Evolutionary conservation across 2,797 vertebrate genomes (phyloP), one percentile per base, ranked within the genome.

Genomic region (Eulemur rubriventer): DNA sequence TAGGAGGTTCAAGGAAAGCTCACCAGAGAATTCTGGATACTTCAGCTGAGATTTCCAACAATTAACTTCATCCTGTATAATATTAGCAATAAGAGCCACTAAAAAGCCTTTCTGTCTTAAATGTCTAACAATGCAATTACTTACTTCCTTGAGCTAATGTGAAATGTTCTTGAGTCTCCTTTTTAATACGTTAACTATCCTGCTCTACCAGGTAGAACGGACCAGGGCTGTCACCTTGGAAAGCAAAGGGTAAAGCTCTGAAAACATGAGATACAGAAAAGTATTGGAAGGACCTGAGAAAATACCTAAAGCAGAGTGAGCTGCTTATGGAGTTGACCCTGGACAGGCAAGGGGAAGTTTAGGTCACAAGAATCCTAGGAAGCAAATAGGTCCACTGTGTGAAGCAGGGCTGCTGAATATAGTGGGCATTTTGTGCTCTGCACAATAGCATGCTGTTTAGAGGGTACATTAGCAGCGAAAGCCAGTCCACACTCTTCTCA

Each of bases 71-170:
- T 63, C 30, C 52, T 52, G 5, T 8, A 55, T 73, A 28, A n/a
- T 67, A 72, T 46, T 41, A 81, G 50, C 33, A 93, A 70, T 59
- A 94, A 8, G 3, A 95, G n/a, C 75, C 14, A 65, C 52, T 57
- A 76, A 83, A 30, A 79, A 59, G 22, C 22, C 30, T 93, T 92
- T 75, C n/a, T 88, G 43, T 48, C n/a, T 95, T 92, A 78, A 94
- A 69, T 92, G n/a, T 76, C 35, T 78, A 57, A 75, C 4, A 33
- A 11, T 33, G 4, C 22, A 70, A 28, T 87, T 91, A 82, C 24
- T 81, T 86, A 69, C 41, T 91, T 85, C 28, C 9, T 96, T 69
- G 26, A 7, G 30, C 16, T 84, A 89, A 80, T 7, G 0, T 41
- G 38, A 92, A 96, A 87, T 73, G 11, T 38, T 87, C 50, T 46